These are phyloP conservation scores for Episyrphus balteatus DNA, from an alignment of 1,140 invertebrate genomes.

Conservation along the genomic window DNA sequence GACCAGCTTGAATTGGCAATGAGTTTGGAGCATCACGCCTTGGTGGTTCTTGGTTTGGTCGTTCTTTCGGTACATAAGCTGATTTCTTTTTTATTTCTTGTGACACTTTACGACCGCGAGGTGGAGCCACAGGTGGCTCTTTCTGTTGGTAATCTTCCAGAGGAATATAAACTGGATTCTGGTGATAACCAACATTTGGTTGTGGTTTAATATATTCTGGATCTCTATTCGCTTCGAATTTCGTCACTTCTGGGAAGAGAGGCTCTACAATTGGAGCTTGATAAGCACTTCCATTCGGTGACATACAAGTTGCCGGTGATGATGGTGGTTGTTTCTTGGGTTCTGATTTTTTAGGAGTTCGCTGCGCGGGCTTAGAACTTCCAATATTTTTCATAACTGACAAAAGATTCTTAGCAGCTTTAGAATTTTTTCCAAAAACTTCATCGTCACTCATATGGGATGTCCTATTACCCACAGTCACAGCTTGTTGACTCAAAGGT, in stretches of 20 bases:
- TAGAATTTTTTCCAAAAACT: conserved; percentile 27
- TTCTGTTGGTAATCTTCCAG: background rate
- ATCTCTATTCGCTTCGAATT: conserved; percentile 21
- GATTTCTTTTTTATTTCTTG: background rate
- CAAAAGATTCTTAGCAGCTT: conserved; percentile 24
- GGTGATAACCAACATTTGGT: conserved; percentile 10
- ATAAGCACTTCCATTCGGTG: conserved; percentile 27
- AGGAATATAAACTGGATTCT: conserved; percentile 17
- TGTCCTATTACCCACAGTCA: conserved; percentile 20
- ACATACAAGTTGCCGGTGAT: conserved; percentile 22
- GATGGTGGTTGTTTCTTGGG: conserved; percentile 5
- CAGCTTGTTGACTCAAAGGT: conserved; percentile 49
- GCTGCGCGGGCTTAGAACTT: conserved; percentile 3
- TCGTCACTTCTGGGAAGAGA: conserved; percentile 26
- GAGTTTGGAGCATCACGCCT: background rate
- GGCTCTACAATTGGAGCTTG: conserved; percentile 31
- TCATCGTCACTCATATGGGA: conserved; percentile 29
- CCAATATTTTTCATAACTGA: conserved; percentile 27
- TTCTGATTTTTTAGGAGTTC: background rate
- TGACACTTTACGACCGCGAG: background rate
- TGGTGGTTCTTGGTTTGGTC: background rate
- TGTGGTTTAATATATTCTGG: conserved; percentile 9
- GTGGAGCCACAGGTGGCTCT: background rate
- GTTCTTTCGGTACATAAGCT: background rate
- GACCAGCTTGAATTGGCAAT: too few species aligned